Evolutionary conservation across 2,888 invertebrate species (phyloP).

Genomic region (Fragum fragum): DNA sequence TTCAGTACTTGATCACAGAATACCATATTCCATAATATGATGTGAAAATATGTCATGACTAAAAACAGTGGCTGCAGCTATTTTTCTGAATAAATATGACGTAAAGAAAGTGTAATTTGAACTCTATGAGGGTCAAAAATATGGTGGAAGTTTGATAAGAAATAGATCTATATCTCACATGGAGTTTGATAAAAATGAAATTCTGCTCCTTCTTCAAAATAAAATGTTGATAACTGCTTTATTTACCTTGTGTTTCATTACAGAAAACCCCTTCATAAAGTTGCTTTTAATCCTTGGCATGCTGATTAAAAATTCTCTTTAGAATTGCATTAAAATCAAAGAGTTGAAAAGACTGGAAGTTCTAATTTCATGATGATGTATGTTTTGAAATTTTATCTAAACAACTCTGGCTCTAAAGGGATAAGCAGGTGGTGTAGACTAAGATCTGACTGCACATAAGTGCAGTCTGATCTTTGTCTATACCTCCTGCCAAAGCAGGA

Average conservation of each 20-base stretch:
- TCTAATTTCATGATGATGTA: too few species aligned
- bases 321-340: too few species aligned
- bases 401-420: too few species aligned
- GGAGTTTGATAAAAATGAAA: constrained; percentile 21
- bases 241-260: background rate
- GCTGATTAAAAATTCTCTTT: too few species aligned
- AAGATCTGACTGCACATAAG: too few species aligned
- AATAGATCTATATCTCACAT: constrained; percentile 16
- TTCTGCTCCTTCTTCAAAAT: background rate
- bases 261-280: background rate
- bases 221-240: background rate
- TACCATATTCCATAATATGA: background rate
- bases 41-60: constrained; percentile 2
- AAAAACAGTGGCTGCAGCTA: background rate
- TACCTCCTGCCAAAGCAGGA: too few species aligned
- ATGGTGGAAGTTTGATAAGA: constrained; percentile 24
- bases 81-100: constrained; percentile 23
- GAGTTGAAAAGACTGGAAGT: too few species aligned
- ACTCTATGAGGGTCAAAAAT: constrained; percentile 16
- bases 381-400: too few species aligned
- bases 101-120: constrained; percentile 25
- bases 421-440: too few species aligned
- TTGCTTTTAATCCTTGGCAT: background rate
- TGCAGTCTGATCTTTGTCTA: too few species aligned
- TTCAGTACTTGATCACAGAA: background rate